A percentile compares a stretch with the other conserved stretches of the same genome.
Evolutionary conservation across 2,113 vertebrate species (phyloP).

Genomic region (Solenodon paradoxus): DNA sequence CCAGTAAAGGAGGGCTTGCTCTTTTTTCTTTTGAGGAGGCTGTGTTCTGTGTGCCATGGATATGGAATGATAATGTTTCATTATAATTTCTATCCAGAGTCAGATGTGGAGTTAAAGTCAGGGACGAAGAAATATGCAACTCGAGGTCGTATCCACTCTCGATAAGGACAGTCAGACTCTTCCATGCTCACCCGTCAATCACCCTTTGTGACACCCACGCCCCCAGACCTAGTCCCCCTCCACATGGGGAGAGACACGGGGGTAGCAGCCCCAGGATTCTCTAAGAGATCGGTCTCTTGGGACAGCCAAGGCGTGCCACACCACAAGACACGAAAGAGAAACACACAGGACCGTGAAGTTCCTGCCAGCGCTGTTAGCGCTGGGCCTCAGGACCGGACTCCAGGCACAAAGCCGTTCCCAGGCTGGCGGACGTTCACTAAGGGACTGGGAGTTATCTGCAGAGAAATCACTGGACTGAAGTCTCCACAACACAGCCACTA

Average conservation of each 20-base stretch:
- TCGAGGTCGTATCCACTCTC: background rate
- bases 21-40: background rate
- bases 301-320: background rate
- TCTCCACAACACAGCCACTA: background rate
- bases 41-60: background rate
- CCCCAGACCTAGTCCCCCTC: background rate
- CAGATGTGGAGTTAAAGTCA: background rate
- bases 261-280: background rate
- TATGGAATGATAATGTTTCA: background rate
- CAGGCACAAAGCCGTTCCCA: background rate
- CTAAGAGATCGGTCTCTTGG: background rate
- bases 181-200: background rate
- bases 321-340: background rate
- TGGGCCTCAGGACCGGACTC: too few relatives aligned
- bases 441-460: background rate
- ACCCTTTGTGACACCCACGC: fast-evolving
- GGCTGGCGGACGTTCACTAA: background rate
- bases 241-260: background rate
- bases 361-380: background rate
- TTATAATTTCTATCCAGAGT: background rate
- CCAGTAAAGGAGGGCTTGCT: background rate
- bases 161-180: background rate
- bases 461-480: background rate
- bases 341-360: background rate
- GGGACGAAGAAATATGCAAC: background rate